Conservation (phyloP, 2,797 vertebrate species). For the Florisuga fusca region DNA sequence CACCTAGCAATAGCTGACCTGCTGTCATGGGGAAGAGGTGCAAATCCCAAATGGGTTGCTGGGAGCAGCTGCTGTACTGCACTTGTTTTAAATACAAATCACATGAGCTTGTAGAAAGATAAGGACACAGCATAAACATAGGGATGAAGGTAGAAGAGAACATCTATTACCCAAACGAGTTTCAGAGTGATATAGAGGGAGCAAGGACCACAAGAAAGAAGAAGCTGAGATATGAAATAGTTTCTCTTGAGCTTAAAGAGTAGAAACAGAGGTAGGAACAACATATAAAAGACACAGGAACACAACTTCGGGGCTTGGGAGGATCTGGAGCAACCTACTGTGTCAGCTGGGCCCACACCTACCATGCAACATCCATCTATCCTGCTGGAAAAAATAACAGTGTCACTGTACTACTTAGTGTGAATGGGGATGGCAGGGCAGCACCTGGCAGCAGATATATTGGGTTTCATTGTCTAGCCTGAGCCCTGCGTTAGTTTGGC, state of each 20-base stretch:
- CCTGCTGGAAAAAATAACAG: background rate
- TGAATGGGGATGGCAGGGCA: background rate
- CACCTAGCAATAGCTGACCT: background rate
- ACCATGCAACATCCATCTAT: background rate
- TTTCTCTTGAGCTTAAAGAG: background rate
- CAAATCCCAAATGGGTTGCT: background rate
- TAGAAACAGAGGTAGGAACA: background rate
- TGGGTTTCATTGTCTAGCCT: background rate
- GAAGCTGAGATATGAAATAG: background rate
- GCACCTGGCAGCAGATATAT: background rate
- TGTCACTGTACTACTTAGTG: background rate
- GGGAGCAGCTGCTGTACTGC: background rate
- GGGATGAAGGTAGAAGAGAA: background rate
- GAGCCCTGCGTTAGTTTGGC: background rate
- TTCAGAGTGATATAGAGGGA: background rate
- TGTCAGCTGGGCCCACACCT: background rate
- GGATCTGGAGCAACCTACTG: background rate
- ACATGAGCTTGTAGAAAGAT: background rate
- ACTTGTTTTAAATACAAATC: background rate
- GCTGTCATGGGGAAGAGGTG: background rate
- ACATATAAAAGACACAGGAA: background rate
- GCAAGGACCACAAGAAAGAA: background rate
- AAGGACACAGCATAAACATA: background rate
- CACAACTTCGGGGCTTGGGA: rapidly evolving
- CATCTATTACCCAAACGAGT: background rate